A percentile compares a stretch with the other conserved stretches of the same genome.
Conservation (phyloP, 2,797 vertebrate species). For the Hoplostethus mediterraneus region DNA sequence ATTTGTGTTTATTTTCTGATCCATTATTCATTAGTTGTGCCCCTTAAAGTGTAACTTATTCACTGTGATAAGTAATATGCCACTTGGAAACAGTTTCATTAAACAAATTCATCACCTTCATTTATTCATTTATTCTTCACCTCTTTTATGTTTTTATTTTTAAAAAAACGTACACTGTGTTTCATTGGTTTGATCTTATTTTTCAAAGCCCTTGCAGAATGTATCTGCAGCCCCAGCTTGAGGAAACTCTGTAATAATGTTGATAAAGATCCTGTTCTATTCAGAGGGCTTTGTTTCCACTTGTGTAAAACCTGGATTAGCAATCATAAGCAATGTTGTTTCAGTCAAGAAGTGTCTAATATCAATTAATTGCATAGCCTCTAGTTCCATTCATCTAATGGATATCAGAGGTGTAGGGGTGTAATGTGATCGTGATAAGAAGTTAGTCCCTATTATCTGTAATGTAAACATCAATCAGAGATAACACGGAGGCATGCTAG, state of each 20-base stretch:
- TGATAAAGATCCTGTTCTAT: slow-evolving; percentile 41
- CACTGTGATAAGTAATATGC: background rate
- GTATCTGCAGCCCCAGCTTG: slow-evolving; percentile 24
- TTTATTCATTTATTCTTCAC: background rate
- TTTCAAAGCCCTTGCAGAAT: slow-evolving; percentile 2
- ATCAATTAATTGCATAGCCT: background rate
- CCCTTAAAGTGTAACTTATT: background rate
- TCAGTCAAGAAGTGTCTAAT: slow-evolving; percentile 10
- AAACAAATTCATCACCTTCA: background rate
- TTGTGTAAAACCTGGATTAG: slow-evolving; percentile 54
- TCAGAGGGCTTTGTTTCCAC: slow-evolving; percentile 4
- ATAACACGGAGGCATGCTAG: too few relatives aligned
- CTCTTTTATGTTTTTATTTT: slow-evolving; percentile 4
- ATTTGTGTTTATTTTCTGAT: too few relatives aligned
- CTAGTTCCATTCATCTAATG: too few relatives aligned
- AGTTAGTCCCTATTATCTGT: too few relatives aligned
- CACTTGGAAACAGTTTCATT: background rate
- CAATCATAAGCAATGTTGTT: slow-evolving; percentile 44
- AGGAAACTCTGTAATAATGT: slow-evolving; percentile 25
- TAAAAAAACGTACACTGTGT: slow-evolving; percentile 5
- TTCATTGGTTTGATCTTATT: slow-evolving; percentile 21
- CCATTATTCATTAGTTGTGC: background rate
- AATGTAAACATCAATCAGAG: too few relatives aligned
- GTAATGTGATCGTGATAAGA: too few relatives aligned
- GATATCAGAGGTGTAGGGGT: too few relatives aligned